A percentile compares a stretch with the other conserved stretches of the same genome.
Evolutionary conservation across 1,140 invertebrate species (phyloP).

Genomic region (Sitophilus oryzae): DNA sequence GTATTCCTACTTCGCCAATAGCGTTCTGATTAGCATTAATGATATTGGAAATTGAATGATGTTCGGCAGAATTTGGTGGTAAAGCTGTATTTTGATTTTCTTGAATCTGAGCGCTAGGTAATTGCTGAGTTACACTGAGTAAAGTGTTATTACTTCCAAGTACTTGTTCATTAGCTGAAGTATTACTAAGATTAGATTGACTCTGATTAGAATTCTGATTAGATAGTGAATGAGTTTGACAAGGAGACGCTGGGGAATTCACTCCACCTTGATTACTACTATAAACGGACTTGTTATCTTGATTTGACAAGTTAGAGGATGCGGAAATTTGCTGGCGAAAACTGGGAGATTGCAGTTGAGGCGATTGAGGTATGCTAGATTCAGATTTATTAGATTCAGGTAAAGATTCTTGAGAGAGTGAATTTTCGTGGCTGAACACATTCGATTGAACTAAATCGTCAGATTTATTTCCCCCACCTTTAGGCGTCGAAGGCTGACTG

Average conservation of each 20-base stretch:
- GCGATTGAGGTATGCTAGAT: slow-evolving; percentile 18
- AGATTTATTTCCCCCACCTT: slow-evolving; percentile 41
- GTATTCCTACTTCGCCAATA: neutral
- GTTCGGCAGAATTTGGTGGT: neutral
- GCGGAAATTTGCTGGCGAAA: slow-evolving; percentile 19
- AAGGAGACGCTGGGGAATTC: slow-evolving; percentile 24
- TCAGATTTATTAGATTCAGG: slow-evolving; percentile 33
- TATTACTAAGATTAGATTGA: slow-evolving; percentile 5
- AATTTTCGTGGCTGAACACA: slow-evolving; percentile 37
- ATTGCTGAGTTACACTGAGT: neutral
- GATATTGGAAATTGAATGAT: slow-evolving; percentile 8
- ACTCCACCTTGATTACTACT: slow-evolving; percentile 13
- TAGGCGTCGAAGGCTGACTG: slow-evolving; percentile 40
- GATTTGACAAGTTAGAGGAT: slow-evolving; percentile 8
- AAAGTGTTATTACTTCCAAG: neutral
- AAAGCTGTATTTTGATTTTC: neutral
- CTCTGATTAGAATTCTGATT: slow-evolving; percentile 12
- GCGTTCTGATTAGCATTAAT: neutral
- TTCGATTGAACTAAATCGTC: slow-evolving; percentile 41
- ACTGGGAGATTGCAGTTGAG: slow-evolving; percentile 24
- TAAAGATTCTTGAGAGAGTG: slow-evolving; percentile 34
- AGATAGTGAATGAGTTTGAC: slow-evolving; percentile 22
- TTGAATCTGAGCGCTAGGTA: neutral
- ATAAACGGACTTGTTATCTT: slow-evolving; percentile 1
- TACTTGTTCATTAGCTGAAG: neutral